A percentile compares a stretch with the other conserved stretches of the same genome.
Evolutionary conservation across 2,888 invertebrate species (phyloP).

Genomic region (Cataglyphis albicans): DNA sequence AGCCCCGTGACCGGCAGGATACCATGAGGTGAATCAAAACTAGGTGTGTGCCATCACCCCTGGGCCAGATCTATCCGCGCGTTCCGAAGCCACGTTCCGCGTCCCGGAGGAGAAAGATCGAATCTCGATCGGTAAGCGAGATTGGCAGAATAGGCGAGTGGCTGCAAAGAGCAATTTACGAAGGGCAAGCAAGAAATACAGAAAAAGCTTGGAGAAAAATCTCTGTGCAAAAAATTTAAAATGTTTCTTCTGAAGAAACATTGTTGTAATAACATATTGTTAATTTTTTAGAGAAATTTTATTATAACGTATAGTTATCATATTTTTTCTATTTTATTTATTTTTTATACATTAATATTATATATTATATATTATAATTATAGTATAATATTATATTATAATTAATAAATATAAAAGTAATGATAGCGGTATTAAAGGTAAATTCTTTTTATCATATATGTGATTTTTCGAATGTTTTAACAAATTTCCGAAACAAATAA

Average conservation of each 20-base stretch:
- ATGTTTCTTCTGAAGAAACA: background rate
- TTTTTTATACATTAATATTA: background rate
- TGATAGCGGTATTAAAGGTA: background rate
- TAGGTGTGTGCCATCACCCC: constrained; percentile 77
- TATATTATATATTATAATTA: too few relatives aligned
- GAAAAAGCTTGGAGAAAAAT: constrained; percentile 30
- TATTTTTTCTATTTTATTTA: background rate
- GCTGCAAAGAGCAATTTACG: constrained; percentile 68
- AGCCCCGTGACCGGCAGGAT: constrained; percentile 82
- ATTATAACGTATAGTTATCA: background rate
- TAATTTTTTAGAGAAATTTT: background rate
- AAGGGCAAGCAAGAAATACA: constrained; percentile 40
- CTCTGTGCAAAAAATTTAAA: constrained; percentile 20
- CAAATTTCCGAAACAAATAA: constrained; percentile 33
- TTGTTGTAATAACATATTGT: background rate
- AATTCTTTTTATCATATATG: background rate
- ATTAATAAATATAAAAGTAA: background rate
- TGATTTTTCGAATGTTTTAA: background rate
- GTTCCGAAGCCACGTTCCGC: constrained; percentile 67
- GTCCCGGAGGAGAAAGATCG: constrained; percentile 75
- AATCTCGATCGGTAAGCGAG: constrained; percentile 77
- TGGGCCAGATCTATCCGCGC: constrained; percentile 76
- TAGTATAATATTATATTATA: background rate
- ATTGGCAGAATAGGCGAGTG: constrained; percentile 65
- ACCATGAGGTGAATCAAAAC: constrained; percentile 85